Base-by-base conservation (phyloP, 2,888 invertebrate species). In the Megalurothrips usitatus region DNA sequence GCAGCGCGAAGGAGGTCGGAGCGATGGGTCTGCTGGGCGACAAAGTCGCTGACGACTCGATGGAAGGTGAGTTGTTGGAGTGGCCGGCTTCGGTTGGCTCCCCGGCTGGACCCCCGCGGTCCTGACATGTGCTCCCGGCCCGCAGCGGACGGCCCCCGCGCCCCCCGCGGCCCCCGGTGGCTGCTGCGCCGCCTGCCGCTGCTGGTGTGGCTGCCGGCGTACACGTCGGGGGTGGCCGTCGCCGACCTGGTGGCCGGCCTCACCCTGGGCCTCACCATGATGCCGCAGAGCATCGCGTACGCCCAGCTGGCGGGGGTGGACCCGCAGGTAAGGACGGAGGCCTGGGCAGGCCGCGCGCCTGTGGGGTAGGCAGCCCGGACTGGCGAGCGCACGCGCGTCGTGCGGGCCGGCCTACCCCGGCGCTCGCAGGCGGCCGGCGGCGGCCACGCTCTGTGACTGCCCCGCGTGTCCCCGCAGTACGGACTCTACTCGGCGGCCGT, bases 241-340 rank as follows among this genome's bases (percentile, higher is more conserved):
- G 68, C 68, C 68, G 68, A 68, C 68, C 23, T 68, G 23, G 23
- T 68, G 23, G n/a, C 68, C 68, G 68, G 68, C 23, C n/a, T 68
- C 68, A 68, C 68, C 68, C 68, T 68, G 68, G 68, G 68, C 68
- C 23, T 68, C 23, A 68, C 68, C 68, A 68, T 68, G 68, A 68
- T 68, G 68, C 68, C 68, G 23, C 68, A 68, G 23, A 68, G 68
- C 68, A 68, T 68, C 6, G 68, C 68, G 9, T 68, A 68, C 68
- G 68, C 68, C 23, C 68, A 68, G 23, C 23, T 68, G 23, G 68
- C 68, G 9, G 23, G 23, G n/a, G 68, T 68, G 23, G 23, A 23
- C 23, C 68, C 68, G 23, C n/a, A 68, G 68, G 68, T 68, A 23
- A 9, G 63, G n/a, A 63, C 19, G 2, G 23, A 3, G n/a, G n/a